These are phyloP conservation scores for Xestia ashworthii DNA, from an alignment of 2,888 invertebrate genomes.

Conservation along the genomic window DNA sequence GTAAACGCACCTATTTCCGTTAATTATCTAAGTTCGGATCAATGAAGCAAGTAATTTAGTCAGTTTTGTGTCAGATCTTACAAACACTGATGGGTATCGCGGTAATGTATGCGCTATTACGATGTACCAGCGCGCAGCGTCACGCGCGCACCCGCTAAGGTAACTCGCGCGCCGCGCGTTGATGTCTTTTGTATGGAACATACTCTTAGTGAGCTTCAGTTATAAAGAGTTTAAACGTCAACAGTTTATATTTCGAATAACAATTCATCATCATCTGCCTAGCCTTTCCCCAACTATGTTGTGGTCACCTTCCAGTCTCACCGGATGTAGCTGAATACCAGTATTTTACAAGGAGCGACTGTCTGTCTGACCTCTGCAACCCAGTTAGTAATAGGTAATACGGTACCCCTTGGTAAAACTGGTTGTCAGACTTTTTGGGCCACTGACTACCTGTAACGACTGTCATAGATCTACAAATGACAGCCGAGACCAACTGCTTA, in stretches of 20 bases:
- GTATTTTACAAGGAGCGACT: too few species aligned
- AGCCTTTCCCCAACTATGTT: too few species aligned
- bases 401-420: too few species aligned
- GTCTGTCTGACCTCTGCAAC: too few species aligned
- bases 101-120: constrained; percentile 2
- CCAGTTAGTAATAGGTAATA: too few species aligned
- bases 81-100: constrained; percentile 11
- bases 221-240: background rate
- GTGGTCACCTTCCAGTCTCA: too few species aligned
- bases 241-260: background rate
- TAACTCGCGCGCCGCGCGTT: constrained; percentile 28
- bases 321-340: too few species aligned
- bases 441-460: too few species aligned
- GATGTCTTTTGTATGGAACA: constrained; percentile 58
- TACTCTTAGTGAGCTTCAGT: background rate
- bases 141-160: constrained; percentile 21
- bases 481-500: too few species aligned
- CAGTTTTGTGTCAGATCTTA: constrained; percentile 22
- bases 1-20: constrained; percentile 17
- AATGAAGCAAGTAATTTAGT: constrained; percentile 34
- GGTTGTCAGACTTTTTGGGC: too few species aligned
- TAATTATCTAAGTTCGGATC: constrained; percentile 13
- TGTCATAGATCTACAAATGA: too few species aligned
- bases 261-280: too few species aligned
- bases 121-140: constrained; percentile 10